Conservation (phyloP, 2,797 vertebrate genomes). For the Lemur catta region DNA sequence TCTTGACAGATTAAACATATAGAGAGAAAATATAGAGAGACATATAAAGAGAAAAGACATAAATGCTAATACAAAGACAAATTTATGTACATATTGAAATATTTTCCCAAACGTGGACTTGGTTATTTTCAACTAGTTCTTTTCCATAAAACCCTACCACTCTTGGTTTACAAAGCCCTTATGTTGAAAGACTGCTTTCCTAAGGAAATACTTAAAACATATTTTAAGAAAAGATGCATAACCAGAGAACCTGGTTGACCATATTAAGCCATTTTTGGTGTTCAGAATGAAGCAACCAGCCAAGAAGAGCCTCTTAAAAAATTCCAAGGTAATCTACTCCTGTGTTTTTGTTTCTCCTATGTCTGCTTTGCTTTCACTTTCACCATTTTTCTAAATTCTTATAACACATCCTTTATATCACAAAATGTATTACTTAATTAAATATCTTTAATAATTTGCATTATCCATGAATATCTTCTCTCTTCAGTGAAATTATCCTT, state of each 20-base stretch:
- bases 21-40: too few relatives aligned
- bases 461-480: background rate
- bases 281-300: background rate
- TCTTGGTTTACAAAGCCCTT: slow-evolving; percentile 1
- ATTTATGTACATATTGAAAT: background rate
- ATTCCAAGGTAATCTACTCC: background rate
- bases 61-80: background rate
- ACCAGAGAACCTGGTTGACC: background rate
- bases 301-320: background rate
- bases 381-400: background rate
- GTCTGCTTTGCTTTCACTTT: background rate
- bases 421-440: background rate
- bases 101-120: background rate
- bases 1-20: background rate
- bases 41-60: background rate
- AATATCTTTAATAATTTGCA: background rate
- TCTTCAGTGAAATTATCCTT: background rate
- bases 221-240: background rate
- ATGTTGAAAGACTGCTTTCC: background rate
- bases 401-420: background rate
- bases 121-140: background rate
- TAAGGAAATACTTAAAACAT: background rate
- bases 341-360: background rate
- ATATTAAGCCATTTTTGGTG: background rate
- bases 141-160: background rate